Evolutionary conservation across 2,113 vertebrate genomes (phyloP).

Genomic region (Dromaius novaehollandiae): DNA sequence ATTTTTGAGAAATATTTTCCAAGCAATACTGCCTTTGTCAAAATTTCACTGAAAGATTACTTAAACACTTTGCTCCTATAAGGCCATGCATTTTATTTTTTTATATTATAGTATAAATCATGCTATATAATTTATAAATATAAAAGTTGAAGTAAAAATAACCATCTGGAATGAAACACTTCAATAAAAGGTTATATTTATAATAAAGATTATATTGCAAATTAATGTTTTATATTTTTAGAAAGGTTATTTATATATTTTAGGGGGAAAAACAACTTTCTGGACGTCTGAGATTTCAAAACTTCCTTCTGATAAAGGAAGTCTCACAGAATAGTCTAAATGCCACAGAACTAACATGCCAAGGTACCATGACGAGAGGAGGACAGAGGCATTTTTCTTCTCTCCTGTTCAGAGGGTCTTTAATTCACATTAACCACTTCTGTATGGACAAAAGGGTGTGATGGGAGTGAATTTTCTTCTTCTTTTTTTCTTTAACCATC

Average conservation of each 20-base stretch:
- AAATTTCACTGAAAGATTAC: neutral
- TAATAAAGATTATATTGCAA: neutral
- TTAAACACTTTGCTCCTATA: neutral
- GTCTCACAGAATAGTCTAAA: neutral
- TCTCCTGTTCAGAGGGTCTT: neutral
- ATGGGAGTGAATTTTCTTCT: neutral
- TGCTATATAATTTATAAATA: neutral
- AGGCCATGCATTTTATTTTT: neutral
- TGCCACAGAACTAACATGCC: neutral
- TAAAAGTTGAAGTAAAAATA: neutral
- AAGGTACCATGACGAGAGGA: neutral
- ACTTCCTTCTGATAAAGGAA: neutral
- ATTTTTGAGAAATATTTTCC: neutral
- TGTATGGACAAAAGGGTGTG: neutral
- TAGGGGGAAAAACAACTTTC: neutral
- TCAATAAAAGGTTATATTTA: neutral
- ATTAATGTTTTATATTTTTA: neutral
- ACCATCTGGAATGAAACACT: neutral
- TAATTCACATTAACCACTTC: neutral
- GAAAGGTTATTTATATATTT: neutral
- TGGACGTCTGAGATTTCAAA: neutral
- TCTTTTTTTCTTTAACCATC: neutral
- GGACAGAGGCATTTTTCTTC: neutral
- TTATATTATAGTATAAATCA: neutral
- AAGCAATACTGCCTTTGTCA: neutral